These are phyloP conservation scores for Epirrhoe tristata DNA, from an alignment of 2,888 invertebrate species.

Conservation along the genomic window DNA sequence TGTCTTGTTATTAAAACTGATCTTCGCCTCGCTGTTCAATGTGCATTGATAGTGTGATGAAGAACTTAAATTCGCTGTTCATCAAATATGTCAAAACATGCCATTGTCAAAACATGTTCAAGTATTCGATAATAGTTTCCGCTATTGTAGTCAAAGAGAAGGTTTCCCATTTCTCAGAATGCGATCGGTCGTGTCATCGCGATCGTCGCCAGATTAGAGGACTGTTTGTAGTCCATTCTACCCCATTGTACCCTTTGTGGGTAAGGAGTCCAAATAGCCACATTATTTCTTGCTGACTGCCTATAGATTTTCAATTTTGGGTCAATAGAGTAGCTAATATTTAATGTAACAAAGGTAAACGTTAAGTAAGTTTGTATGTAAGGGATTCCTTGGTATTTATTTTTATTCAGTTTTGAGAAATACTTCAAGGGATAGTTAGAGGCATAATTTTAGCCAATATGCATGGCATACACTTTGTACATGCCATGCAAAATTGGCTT, in stretches of 20 bases:
- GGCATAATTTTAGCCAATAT: no score
- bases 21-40: no score
- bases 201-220: constrained; percentile 25
- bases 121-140: neutral
- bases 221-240: constrained; percentile 11
- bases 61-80: no score
- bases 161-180: constrained; percentile 9
- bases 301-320: constrained; percentile 12
- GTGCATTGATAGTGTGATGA: no score
- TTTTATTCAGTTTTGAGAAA: no score
- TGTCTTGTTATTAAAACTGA: no score
- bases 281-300: constrained; percentile 23
- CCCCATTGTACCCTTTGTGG: constrained; percentile 22
- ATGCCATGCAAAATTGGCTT: no score
- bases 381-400: no score
- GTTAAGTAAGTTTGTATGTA: neutral
- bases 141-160: constrained; percentile 1
- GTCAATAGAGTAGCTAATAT: constrained; percentile 10
- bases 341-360: neutral
- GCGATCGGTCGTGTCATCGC: constrained; percentile 17
- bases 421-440: no score
- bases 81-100: no score
- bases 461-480: no score
- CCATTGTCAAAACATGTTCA: neutral
- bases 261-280: constrained; percentile 16